phyloP scores from a whole-genome alignment of 1,140 invertebrate genomes.

The Callitettix versicolor region DNA sequence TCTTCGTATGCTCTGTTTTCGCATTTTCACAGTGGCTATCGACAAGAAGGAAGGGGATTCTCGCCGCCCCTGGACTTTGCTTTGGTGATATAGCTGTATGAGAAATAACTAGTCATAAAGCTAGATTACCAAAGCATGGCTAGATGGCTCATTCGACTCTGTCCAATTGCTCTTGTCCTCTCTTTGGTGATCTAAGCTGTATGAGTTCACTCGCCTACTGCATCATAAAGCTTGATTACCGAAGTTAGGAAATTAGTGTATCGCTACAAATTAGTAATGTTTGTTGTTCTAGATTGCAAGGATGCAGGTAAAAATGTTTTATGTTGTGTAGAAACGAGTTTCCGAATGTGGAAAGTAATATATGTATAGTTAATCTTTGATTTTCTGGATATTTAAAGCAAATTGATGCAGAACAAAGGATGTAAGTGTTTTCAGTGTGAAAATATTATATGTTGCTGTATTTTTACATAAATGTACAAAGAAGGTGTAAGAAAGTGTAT shows the following conservation, averaged over 20 bases:
- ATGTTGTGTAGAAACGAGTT: too few relatives aligned
- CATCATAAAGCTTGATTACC: constrained; percentile 92
- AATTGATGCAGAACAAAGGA: too few relatives aligned
- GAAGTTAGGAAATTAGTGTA: constrained; percentile 58
- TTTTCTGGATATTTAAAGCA: too few relatives aligned
- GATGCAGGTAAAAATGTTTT: background rate
- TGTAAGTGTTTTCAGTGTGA: too few relatives aligned
- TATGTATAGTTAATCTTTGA: too few relatives aligned
- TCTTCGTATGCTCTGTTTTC: too few relatives aligned
- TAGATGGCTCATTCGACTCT: constrained; percentile 1
- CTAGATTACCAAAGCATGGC: constrained; percentile 47
- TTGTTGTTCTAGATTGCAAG: background rate
- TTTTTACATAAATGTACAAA: too few relatives aligned
- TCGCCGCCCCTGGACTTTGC: constrained; percentile 27
- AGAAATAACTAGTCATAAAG: constrained; percentile 40
- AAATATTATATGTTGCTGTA: too few relatives aligned
- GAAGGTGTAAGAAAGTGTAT: too few relatives aligned
- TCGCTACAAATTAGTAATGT: background rate
- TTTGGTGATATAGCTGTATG: constrained; percentile 43
- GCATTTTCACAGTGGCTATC: too few relatives aligned
- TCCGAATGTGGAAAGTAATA: too few relatives aligned
- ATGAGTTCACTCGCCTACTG: constrained; percentile 49
- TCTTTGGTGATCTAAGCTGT: constrained; percentile 94
- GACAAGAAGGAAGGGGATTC: too few relatives aligned
- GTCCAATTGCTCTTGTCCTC: constrained; percentile 34